Evolutionary conservation across 2,797 vertebrate species (phyloP).

Genomic region (Adelosebastes latens): DNA sequence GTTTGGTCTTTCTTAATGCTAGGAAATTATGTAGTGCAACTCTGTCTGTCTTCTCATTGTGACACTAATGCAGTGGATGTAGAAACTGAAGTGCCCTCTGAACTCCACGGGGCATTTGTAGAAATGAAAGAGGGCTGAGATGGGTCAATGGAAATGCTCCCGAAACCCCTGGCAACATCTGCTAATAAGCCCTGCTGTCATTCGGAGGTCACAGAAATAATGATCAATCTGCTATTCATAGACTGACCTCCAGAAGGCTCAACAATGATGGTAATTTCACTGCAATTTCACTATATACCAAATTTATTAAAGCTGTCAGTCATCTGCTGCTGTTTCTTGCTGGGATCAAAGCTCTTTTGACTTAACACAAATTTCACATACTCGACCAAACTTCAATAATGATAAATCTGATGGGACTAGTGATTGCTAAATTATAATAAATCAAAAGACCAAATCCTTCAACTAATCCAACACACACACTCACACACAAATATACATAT

Average conservation of each 20-base stretch:
- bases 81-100: slow-evolving; percentile 25
- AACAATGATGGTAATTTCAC: slow-evolving; percentile 20
- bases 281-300: slow-evolving; percentile 13
- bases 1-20: background rate
- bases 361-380: background rate
- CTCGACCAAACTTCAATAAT: background rate
- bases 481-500: background rate
- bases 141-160: slow-evolving; percentile 35
- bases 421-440: background rate
- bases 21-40: background rate
- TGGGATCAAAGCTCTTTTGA: slow-evolving; percentile 5
- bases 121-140: slow-evolving; percentile 11
- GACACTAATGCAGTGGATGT: slow-evolving; percentile 5
- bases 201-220: slow-evolving; percentile 52
- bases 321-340: background rate
- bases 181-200: slow-evolving; percentile 49
- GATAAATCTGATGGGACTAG: background rate
- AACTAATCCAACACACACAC: background rate
- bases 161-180: slow-evolving; percentile 10
- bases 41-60: background rate
- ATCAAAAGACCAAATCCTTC: background rate
- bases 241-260: slow-evolving; percentile 31
- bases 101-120: slow-evolving; percentile 12
- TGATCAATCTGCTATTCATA: slow-evolving; percentile 56
- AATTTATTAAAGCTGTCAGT: slow-evolving; percentile 33